Evolutionary conservation across 1,140 invertebrate genomes (phyloP).

Genomic region (Drosophila ironensis): DNA sequence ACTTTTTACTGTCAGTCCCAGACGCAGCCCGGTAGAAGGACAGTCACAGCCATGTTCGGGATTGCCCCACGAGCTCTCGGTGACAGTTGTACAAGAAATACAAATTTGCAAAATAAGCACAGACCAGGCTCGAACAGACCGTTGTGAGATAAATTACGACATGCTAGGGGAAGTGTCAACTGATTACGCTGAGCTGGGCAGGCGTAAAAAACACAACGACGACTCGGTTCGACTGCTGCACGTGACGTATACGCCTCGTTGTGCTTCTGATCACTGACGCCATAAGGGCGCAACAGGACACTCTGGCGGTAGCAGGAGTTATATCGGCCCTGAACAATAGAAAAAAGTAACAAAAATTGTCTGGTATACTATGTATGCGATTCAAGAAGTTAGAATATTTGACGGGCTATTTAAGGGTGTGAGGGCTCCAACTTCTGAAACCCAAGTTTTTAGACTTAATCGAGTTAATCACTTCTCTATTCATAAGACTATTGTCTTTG

Average conservation of each 20-base stretch:
- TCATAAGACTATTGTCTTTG: no score
- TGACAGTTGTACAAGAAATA: constrained; percentile 80
- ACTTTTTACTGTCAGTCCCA: constrained; percentile 57
- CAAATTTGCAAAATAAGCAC: constrained; percentile 79
- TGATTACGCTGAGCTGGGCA: constrained; percentile 79
- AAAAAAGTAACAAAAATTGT: no score
- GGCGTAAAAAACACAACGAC: constrained; percentile 65
- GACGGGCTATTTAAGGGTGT: no score
- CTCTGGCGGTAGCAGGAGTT: no score
- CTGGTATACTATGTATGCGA: no score
- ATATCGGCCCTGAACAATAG: no score
- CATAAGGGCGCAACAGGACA: no score
- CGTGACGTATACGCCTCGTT: constrained; percentile 77
- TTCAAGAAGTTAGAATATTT: no score
- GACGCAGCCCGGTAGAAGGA: background rate
- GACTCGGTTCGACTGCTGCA: constrained; percentile 44
- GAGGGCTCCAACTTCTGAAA: no score
- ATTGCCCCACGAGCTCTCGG: constrained; percentile 17
- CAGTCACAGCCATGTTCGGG: background rate
- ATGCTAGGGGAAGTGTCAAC: constrained; percentile 79
- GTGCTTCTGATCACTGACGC: constrained; percentile 54
- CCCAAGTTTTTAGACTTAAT: no score
- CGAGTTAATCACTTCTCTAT: no score
- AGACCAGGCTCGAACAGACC: constrained; percentile 28
- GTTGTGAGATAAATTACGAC: constrained; percentile 73